Evolutionary conservation across 2,797 vertebrate species (phyloP).

Genomic region (Pseudochaenichthys georgianus): DNA sequence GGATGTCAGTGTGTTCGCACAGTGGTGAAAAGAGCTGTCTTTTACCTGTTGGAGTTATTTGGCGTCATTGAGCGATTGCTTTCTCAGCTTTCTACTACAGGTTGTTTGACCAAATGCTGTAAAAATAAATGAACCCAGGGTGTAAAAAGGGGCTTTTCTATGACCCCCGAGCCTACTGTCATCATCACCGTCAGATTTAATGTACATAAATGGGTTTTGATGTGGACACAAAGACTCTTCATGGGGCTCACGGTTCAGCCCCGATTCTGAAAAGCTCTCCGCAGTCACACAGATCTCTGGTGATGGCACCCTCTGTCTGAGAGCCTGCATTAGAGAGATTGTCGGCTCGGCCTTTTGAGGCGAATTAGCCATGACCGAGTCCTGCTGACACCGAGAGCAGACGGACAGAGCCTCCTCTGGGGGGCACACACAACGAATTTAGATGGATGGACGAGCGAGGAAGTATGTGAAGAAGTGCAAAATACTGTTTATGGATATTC

Average conservation of each 20-base stretch:
- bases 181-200: conserved; percentile 25
- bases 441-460: conserved; percentile 30
- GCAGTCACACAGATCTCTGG: conserved; percentile 53
- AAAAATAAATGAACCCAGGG: neutral
- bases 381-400: conserved; percentile 65
- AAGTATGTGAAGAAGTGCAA: neutral
- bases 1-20: conserved; percentile 4
- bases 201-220: conserved; percentile 47
- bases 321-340: conserved; percentile 63
- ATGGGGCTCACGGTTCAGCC: conserved; percentile 54
- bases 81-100: neutral
- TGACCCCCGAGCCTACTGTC: neutral
- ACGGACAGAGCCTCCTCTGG: conserved; percentile 27
- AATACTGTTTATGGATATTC: neutral
- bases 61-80: neutral
- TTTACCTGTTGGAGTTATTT: conserved; percentile 9
- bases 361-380: conserved; percentile 76
- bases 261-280: conserved; percentile 53
- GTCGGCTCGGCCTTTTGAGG: conserved; percentile 71
- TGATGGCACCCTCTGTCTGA: conserved; percentile 54
- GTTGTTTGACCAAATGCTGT: neutral
- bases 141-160: neutral
- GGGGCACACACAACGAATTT: conserved; percentile 38
- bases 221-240: conserved; percentile 54
- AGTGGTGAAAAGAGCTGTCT: neutral